Evolutionary conservation across 2,113 vertebrate species (phyloP), one percentile per base, ranked within the genome.

Genomic region (Lophochroa leadbeateri): DNA sequence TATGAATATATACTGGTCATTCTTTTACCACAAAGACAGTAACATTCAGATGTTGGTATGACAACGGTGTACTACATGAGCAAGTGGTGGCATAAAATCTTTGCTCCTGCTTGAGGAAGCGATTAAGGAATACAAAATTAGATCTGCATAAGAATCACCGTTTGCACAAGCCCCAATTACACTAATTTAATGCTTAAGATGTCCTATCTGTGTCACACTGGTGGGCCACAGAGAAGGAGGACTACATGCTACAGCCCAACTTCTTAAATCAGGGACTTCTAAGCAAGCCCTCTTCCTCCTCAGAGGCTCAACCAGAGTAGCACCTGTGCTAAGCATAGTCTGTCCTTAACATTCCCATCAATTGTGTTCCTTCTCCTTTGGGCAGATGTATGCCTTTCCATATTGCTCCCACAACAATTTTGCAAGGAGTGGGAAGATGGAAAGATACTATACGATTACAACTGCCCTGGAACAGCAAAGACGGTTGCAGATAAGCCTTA

Each of bases 361-460:
- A 41, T 2, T 47, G 44, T 47, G 35, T 43, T 76, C 44, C 39
- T 53, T 43, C 46, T 43, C 50, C 65, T 27, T 49, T 16, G 10
- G 23, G 53, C 70, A 86, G 50, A 33, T 4, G 7, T 15, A 46
- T 5, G 11, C 25, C 37, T 52, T 60, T 72, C 63, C 29, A 37
- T 17, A 35, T 1, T 35, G 69, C 31, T 86, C 43, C 64, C 47
- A 39, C 52, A 90, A 35, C 47, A 60, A 33, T 60, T 58, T 18
- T 47, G 39, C 21, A 71, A 52, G 15, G 39, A 60, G 39, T 4
- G 13, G 21, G 25, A 86, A 52, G 43, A 70, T 19, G 27, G 25
- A 77, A 86, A 9, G 37, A 39, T 29, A 58, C 28, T 8, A 33
- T 50, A 25, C 0, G 1, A 47, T 21, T 58, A 28, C 1, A 0